Evolutionary conservation across 2,888 invertebrate species (phyloP).

Genomic region (Cataglyphis rosenhaueri): DNA sequence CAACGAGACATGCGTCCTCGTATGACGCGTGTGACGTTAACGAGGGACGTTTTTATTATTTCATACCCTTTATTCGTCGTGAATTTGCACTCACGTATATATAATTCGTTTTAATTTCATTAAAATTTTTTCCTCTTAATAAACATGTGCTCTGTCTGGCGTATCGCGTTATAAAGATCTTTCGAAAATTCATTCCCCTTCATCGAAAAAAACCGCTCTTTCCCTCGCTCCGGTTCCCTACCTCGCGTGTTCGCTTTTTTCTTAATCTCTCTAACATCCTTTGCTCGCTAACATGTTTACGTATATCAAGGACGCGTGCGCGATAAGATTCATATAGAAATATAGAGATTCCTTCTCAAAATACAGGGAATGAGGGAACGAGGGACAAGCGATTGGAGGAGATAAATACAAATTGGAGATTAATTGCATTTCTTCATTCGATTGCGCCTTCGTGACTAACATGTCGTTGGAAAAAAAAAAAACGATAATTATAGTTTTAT

Average conservation of each 20-base stretch:
- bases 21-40: constrained; percentile 40
- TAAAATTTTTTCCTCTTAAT: constrained; percentile 54
- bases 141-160: constrained; percentile 54
- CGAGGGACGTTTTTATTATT: constrained; percentile 42
- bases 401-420: constrained; percentile 44
- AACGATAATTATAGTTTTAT: background rate
- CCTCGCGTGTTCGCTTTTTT: constrained; percentile 40
- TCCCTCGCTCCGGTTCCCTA: constrained; percentile 31
- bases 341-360: constrained; percentile 62
- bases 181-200: constrained; percentile 55
- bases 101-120: constrained; percentile 63
- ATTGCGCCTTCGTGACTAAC: constrained; percentile 4
- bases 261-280: constrained; percentile 35
- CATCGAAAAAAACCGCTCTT: constrained; percentile 19
- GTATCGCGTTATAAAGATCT: constrained; percentile 57
- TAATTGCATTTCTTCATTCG: constrained; percentile 42
- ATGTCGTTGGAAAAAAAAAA: background rate
- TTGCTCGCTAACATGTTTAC: constrained; percentile 62
- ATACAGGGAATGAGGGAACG: constrained; percentile 35
- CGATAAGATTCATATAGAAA: constrained; percentile 73
- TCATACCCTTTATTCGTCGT: constrained; percentile 48
- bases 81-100: constrained; percentile 49
- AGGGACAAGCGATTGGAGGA: constrained; percentile 56
- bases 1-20: constrained; percentile 44
- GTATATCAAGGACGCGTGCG: constrained; percentile 74